Evolutionary conservation across 2,888 invertebrate genomes (phyloP).

Genomic region (Heliconius ismenius): DNA sequence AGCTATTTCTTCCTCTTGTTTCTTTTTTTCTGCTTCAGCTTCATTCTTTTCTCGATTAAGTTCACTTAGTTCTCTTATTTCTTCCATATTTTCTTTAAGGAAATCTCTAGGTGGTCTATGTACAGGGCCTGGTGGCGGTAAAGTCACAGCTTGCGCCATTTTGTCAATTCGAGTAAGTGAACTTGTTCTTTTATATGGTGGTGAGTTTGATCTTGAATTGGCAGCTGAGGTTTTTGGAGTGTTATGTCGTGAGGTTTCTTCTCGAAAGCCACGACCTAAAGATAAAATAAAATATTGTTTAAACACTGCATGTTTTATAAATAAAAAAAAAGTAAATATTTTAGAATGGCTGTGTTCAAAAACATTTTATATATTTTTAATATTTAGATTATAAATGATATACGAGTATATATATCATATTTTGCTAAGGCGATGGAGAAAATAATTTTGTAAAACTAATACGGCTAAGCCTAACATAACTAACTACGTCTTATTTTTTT

Average conservation of each 20-base stretch:
- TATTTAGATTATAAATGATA: too few relatives aligned
- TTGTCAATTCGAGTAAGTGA: constrained; percentile 71
- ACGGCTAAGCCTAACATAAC: too few relatives aligned
- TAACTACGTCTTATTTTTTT: too few relatives aligned
- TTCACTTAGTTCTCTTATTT: constrained; percentile 74
- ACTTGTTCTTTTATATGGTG: constrained; percentile 69
- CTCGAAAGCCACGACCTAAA: constrained; percentile 78
- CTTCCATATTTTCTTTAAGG: constrained; percentile 76
- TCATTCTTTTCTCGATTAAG: constrained; percentile 76
- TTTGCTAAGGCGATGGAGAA: too few relatives aligned
- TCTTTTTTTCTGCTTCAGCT: constrained; percentile 71
- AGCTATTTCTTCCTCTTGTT: constrained; percentile 74
- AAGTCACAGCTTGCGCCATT: constrained; percentile 68
- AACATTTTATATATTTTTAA: too few relatives aligned
- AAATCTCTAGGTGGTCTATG: constrained; percentile 73
- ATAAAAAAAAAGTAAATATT: too few relatives aligned
- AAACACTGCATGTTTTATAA: too few relatives aligned
- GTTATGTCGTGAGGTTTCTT: constrained; percentile 80
- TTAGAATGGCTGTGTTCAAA: too few relatives aligned
- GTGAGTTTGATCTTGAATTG: constrained; percentile 73
- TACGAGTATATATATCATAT: too few relatives aligned
- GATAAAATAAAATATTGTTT: constrained; percentile 34
- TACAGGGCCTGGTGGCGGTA: constrained; percentile 59
- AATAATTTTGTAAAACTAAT: too few relatives aligned
- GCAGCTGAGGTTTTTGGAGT: constrained; percentile 76